Conservation (phyloP, 2,113 vertebrate genomes). For the Centrocercus urophasianus region DNA sequence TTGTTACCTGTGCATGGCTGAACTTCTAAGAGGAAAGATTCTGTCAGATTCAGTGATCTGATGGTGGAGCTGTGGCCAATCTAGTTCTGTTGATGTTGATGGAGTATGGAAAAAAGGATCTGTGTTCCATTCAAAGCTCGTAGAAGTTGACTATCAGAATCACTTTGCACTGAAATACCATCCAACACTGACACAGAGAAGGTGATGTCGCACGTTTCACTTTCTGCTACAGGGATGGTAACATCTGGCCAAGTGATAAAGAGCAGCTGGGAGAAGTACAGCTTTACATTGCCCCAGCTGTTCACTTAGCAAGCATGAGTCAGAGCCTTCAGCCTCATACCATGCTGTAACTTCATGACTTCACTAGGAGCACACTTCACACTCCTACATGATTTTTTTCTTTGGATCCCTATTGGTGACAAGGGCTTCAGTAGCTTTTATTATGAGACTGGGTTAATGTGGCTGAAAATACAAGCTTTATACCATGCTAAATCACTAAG, state of each 20-base stretch:
- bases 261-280: slow-evolving; percentile 28
- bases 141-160: not conserved
- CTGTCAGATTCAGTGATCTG: not conserved
- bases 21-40: not conserved
- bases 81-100: not conserved
- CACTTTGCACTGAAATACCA: not conserved
- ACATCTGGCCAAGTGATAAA: not conserved
- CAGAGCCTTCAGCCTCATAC: not conserved
- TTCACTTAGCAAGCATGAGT: not conserved
- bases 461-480: not conserved
- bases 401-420: not conserved
- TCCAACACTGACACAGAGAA: not conserved
- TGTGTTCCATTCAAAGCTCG: fast-evolving
- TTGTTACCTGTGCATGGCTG: not conserved
- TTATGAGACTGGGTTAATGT: not conserved
- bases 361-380: not conserved
- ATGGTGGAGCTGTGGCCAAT: fast-evolving
- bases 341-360: fast-evolving
- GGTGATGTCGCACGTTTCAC: not conserved
- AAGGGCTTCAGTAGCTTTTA: not conserved
- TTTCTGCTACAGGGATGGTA: not conserved
- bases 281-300: not conserved
- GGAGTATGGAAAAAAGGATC: fast-evolving
- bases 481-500: not conserved
- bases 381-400: not conserved